Evolutionary conservation across 1,140 invertebrate species (phyloP).

Genomic region (Bemisia tabaci): DNA sequence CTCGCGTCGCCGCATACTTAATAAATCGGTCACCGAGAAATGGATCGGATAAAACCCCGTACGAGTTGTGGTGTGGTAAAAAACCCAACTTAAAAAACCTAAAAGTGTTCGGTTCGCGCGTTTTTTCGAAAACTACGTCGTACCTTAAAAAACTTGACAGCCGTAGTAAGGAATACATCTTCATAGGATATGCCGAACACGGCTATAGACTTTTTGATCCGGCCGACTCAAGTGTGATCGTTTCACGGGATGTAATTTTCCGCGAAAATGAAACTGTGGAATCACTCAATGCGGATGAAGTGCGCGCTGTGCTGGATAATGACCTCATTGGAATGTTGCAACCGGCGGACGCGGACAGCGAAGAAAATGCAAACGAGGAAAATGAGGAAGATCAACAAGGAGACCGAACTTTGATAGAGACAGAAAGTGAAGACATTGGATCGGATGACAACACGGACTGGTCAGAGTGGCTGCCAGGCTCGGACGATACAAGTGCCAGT

Average conservation of each 20-base stretch:
- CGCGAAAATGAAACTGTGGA: neutral
- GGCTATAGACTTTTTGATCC: conserved; percentile 12
- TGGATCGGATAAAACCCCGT: conserved; percentile 15
- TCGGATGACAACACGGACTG: neutral
- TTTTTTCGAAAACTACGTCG: conserved; percentile 15
- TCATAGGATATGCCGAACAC: conserved; percentile 24
- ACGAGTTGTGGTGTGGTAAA: conserved; percentile 18
- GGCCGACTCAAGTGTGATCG: conserved; percentile 2
- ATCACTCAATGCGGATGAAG: neutral
- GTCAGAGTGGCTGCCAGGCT: neutral
- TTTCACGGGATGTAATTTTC: conserved; percentile 3
- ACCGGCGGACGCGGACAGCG: neutral
- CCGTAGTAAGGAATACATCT: conserved; percentile 9
- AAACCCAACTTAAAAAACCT: conserved; percentile 22
- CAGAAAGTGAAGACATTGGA: too few species aligned
- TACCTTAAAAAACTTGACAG: conserved; percentile 26
- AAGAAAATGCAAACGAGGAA: neutral
- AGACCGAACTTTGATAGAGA: too few species aligned
- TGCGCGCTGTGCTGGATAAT: too few species aligned
- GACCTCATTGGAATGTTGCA: too few species aligned
- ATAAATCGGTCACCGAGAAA: conserved; percentile 11
- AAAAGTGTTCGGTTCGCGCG: conserved; percentile 24
- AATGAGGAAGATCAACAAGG: neutral
- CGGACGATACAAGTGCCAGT: neutral
- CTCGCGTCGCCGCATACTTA: conserved; percentile 12